phyloP scores from a whole-genome alignment of 2,113 vertebrate species.

The Pteruthius melanotis region DNA sequence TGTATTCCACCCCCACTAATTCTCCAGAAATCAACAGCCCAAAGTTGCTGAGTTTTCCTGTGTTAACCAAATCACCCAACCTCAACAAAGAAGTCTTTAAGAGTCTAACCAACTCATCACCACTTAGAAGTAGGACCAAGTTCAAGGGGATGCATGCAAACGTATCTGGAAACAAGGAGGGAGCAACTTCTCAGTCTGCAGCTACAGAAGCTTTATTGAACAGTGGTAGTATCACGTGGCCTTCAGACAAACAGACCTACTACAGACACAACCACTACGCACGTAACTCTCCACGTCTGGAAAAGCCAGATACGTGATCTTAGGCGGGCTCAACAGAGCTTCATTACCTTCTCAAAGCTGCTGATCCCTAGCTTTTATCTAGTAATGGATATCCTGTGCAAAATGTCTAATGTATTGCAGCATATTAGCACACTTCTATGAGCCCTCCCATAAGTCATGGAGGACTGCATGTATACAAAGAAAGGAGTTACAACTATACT shows the following conservation, averaged over 20 bases:
- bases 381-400: background rate
- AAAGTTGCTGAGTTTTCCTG: background rate
- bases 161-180: background rate
- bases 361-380: background rate
- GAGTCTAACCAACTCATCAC: background rate
- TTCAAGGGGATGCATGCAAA: background rate
- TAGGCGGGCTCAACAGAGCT: background rate
- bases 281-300: background rate
- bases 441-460: accelerated
- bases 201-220: background rate
- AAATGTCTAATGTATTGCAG: background rate
- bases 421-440: background rate
- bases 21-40: background rate
- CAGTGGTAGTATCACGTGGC: accelerated
- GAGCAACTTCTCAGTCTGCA: background rate
- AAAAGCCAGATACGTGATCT: background rate
- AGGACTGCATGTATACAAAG: accelerated
- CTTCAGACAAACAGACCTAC: background rate
- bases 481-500: background rate
- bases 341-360: background rate
- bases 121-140: background rate
- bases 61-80: background rate
- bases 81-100: background rate
- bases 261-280: background rate
- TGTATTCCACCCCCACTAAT: background rate